Base-by-base conservation (phyloP, 92 coral and sea anemone genomes). In the Palythoa grandiflora region DNA sequence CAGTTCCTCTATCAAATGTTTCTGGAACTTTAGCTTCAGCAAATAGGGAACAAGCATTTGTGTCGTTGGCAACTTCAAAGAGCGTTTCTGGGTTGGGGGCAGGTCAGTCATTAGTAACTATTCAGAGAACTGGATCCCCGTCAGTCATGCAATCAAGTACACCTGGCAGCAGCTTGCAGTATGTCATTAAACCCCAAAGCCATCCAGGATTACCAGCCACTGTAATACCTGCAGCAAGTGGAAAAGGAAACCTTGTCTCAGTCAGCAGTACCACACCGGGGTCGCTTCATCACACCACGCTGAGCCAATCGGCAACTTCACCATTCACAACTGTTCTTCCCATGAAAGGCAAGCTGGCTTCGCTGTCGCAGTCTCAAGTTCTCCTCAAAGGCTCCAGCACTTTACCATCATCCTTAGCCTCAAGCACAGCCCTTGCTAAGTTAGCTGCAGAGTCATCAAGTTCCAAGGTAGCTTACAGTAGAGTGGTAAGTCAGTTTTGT, bases 161-260 rank as follows among this genome's bases (percentile, higher is more conserved):
- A 13, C 87, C 92, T 6, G 93, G 91, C 16, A 89, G 89, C 10
- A 91, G 94, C 52, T 91, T 93, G 21, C 98, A 95, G 87, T 95
- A 93, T 59, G 91, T 95, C 60, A 95, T 95, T 66, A 95, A 93
- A 68, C 98, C 98, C 6, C 98, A 95, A 77, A 95, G 98, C 38
- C 94, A 89, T 61, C 71, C 95, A n/a, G 89, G 94, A 35, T 71
- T 90, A 54, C 89, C 93, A 68, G 73, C 83, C 63, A 77, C 87
- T 6, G 84, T 80, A 50, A 85, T 93, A 28, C 55, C 89, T 44
- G 84, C 91, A 9, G 93, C 85, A 5, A 91, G 80, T 48, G 91
- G 83, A 4, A 76, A 79, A 47, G 93, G 80, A 38, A 77, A 36
- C 65, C 59, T 48, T 39, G 71, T 61, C 40, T 44, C 93, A 50